Evolutionary conservation across 2,113 vertebrate species (phyloP).

Genomic region (Cyphomyrus plagiostoma): DNA sequence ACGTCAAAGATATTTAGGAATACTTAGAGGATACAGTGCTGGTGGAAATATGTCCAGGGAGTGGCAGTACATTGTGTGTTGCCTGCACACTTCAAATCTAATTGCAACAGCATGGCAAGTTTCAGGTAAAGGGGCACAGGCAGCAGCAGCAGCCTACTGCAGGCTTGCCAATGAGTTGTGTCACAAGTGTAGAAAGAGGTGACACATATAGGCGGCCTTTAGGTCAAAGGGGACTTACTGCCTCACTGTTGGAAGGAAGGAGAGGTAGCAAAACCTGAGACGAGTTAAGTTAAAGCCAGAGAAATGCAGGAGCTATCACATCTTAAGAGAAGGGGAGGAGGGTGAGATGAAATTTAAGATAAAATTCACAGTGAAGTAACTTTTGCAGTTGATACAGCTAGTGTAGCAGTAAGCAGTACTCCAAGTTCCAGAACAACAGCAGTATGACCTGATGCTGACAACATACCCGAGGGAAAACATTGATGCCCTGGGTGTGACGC

Average conservation of each 20-base stretch:
- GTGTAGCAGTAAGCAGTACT: neutral
- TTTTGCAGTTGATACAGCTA: neutral
- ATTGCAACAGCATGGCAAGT: neutral
- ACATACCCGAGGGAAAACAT: neutral
- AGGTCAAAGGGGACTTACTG: neutral
- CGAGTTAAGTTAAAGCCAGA: neutral
- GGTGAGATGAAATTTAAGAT: neutral
- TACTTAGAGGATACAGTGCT: neutral
- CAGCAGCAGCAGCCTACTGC: neutral
- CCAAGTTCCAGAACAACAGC: neutral
- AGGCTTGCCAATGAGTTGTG: neutral
- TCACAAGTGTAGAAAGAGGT: conserved; percentile 1
- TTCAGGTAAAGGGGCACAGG: neutral
- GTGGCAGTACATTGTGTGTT: neutral
- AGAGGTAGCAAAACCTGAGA: neutral
- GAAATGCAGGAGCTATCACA: too few relatives aligned
- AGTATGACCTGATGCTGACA: neutral
- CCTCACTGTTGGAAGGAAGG: too few relatives aligned
- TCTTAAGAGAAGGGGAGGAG: neutral
- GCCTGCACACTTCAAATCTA: neutral
- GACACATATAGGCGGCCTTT: conserved; percentile 4
- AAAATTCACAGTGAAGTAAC: neutral
- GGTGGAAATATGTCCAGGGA: neutral
- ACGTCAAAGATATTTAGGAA: conserved; percentile 17
- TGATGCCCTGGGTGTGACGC: neutral